These are phyloP conservation scores for Discoglossus pictus DNA, from an alignment of 2,797 vertebrate genomes.

Conservation along the genomic window DNA sequence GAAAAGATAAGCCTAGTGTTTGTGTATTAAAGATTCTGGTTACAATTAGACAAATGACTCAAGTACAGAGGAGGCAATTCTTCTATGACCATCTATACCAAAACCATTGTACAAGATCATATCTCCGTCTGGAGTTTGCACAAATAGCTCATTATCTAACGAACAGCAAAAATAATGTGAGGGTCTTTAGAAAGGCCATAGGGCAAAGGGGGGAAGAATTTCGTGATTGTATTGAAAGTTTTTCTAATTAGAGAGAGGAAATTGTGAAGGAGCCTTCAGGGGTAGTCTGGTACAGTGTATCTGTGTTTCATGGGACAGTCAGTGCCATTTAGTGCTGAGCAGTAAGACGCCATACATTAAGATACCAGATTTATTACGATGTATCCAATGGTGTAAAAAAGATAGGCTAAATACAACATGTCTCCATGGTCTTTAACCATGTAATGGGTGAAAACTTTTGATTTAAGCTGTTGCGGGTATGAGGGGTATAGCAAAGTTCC, in stretches of 20 bases:
- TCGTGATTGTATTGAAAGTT: neutral
- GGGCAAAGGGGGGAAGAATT: constrained; percentile 2
- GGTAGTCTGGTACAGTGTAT: constrained; percentile 5
- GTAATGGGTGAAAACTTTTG: too few relatives aligned
- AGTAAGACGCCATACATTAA: too few relatives aligned
- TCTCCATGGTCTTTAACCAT: too few relatives aligned
- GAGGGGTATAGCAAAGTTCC: too few relatives aligned
- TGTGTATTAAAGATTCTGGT: too few relatives aligned
- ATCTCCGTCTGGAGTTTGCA: neutral
- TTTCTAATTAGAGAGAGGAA: neutral
- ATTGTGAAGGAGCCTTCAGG: neutral
- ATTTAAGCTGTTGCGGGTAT: too few relatives aligned
- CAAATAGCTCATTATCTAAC: constrained; percentile 23
- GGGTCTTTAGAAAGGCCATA: neutral
- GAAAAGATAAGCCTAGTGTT: too few relatives aligned
- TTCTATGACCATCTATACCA: constrained; percentile 5
- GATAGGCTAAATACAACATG: too few relatives aligned
- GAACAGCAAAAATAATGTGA: neutral
- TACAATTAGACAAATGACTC: neutral
- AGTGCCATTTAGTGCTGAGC: neutral
- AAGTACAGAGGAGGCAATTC: constrained; percentile 9
- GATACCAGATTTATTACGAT: too few relatives aligned
- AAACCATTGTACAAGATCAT: too few relatives aligned
- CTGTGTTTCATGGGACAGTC: neutral
- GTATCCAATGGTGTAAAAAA: too few relatives aligned